Evolutionary conservation across 2,888 invertebrate genomes (phyloP), one percentile per base, ranked within the genome.

Genomic region (Punctoribates punctum): DNA sequence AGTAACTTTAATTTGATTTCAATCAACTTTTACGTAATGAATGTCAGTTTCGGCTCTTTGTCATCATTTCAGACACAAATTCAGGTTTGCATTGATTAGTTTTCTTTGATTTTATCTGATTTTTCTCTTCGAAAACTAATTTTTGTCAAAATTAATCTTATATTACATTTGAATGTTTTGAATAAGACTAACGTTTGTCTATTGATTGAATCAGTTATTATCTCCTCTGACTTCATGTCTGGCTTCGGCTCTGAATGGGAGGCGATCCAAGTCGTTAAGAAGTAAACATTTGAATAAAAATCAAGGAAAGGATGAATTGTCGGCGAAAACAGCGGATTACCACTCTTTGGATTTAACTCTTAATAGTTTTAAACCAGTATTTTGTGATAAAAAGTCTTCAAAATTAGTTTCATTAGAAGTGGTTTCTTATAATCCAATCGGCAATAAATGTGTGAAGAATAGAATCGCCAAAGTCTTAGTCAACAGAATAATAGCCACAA

Each of bases 51-150:
- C 15, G 70, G 42, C 13, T 23, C 20, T 70, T 13, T 70, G n/a
- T 70, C 46, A 15, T 46, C 70, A 70, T 46, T 70, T 70, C 70
- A 70, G 25, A 34, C 70, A 42, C 70, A 70, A 42, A 46, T 70
- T 46, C 70, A 70, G 23, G 70, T 70, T 65, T 65, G 65, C 17
- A 65, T 23, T 34, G 34, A 70, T 42, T 67, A 13, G 6, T 29
- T 34, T 62, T 27, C 9, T 11, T 67, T 38, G n/a, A 17, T 67
- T 67, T 38, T 46, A 20, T 17, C 23, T 46, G 23, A 70, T 25
- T 23, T n/a, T 15, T n/a, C 5, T 54, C 48, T 48, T n/a, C n/a
- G n/a, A 51, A 51, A n/a, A 4, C 5, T 62, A 15, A 27, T 29
- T 62, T 15, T 57, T n/a, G 20, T 23, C 23, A 5, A 57, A 62